Evolutionary conservation across 1,140 invertebrate genomes (phyloP).

Genomic region (Atta cephalotes): DNA sequence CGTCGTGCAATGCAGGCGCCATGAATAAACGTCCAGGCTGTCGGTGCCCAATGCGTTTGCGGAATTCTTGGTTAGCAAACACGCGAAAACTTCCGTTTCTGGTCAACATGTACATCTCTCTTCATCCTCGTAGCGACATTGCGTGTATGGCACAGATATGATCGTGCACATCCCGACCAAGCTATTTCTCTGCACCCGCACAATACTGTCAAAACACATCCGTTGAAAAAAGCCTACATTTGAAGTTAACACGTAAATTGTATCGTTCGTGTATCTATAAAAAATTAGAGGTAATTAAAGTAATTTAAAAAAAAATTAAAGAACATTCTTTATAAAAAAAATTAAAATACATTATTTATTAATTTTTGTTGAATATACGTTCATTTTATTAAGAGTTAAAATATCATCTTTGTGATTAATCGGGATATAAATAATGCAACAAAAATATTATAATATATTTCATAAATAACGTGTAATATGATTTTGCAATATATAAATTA

Average conservation of each 20-base stretch:
- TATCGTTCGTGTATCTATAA: too few relatives aligned
- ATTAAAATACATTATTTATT: background rate
- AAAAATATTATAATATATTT: conserved; percentile 16
- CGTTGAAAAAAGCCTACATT: conserved; percentile 3
- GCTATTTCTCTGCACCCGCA: background rate
- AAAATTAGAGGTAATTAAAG: conserved; percentile 4
- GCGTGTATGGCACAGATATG: background rate
- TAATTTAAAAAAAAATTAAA: conserved; percentile 2
- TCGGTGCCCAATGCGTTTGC: background rate
- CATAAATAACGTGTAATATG: background rate
- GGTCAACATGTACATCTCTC: background rate
- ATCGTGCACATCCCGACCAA: background rate
- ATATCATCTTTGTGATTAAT: background rate
- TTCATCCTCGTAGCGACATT: background rate
- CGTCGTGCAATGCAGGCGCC: background rate
- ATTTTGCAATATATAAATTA: background rate
- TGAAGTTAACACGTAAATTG: background rate
- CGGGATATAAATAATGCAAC: background rate
- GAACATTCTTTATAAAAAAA: background rate
- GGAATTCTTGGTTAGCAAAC: conserved; percentile 32
- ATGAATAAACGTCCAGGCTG: background rate
- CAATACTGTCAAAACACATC: background rate
- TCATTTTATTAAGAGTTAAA: background rate
- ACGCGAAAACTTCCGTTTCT: conserved; percentile 13
- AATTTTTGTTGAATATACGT: background rate